Base-by-base conservation (phyloP, 2,797 vertebrate species). In the Danio kyathit region DNA sequence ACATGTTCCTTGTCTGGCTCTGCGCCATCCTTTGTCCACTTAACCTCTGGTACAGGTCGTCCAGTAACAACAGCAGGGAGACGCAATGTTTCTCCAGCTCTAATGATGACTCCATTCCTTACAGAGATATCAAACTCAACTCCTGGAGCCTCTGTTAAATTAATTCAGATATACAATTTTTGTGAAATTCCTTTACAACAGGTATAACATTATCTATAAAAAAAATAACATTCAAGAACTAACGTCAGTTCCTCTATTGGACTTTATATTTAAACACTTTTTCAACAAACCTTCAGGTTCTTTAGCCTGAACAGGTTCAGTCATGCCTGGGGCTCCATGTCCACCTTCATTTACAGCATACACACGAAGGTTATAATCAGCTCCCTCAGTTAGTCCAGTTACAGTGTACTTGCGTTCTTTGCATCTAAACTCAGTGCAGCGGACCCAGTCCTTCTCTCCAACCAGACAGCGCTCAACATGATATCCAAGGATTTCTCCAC, bases 401-500 rank as follows among this genome's bases (percentile, higher is more conserved):
- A 97, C 95, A 0, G 96, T 96, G 84, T 94, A 99, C 3, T 96
- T 96, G 75, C 93, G 93, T 77, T 94, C 93, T 80, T 99, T 99
- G 88, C 97, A 94, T 84, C 96, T 93, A 86, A 95, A 97, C 74
- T 97, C 97, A 60, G 96, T 99, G 90, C 96, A 95, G 74, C 98
- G 97, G 57, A 94, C 96, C 98, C 98, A 99, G 48, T 98, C 94
- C 41, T 97, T 98, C 83, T 95, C 91, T 83, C 96, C 97, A 7
- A 92, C 89, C 82, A 98, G 19, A 56, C 87, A 88, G 57, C 81
- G 74, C 89, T 99, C 97, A 4, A 99, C 92, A 29, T 96, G 96
- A 90, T 99, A 99, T 70, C 98, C 98, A 56, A 93, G 90, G 88
- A 99, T 98, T 75, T 98, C 97, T 82, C 96, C 97, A 86, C 98